A percentile compares a stretch with the other conserved stretches of the same genome.
These are phyloP conservation scores for Dinothrombium tinctorium DNA, from an alignment of 1,140 invertebrate genomes.

Conservation along the genomic window DNA sequence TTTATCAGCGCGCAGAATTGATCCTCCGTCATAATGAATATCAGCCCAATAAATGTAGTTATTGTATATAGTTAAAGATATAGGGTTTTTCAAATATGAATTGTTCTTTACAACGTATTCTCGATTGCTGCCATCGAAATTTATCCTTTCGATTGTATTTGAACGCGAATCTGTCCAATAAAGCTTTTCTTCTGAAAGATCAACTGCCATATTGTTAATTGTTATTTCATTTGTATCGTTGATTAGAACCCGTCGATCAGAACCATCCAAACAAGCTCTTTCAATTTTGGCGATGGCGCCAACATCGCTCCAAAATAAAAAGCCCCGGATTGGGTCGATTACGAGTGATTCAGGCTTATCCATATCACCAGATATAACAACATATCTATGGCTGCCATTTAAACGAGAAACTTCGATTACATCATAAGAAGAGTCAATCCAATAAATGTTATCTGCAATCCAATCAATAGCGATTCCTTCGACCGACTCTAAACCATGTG, in stretches of 20 bases:
- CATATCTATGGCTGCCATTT: constrained; percentile 27
- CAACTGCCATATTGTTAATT: constrained; percentile 23
- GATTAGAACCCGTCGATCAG: constrained; percentile 21
- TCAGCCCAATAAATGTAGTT: constrained; percentile 32
- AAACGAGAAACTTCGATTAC: constrained; percentile 30
- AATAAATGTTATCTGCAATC: constrained; percentile 30
- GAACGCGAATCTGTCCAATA: constrained; percentile 24
- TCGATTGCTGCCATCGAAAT: constrained; percentile 35
- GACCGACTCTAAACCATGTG: constrained; percentile 29
- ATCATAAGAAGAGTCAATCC: constrained; percentile 32
- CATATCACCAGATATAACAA: constrained; percentile 23
- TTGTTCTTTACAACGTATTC: constrained; percentile 43
- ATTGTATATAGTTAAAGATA: constrained; percentile 24
- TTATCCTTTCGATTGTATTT: constrained; percentile 28
- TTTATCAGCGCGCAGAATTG: constrained; percentile 33
- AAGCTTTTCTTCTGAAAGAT: constrained; percentile 20
- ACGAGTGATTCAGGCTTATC: constrained; percentile 30
- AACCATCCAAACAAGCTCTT: constrained; percentile 25
- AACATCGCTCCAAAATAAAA: constrained; percentile 27
- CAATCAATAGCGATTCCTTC: constrained; percentile 31
- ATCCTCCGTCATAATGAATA: constrained; percentile 31
- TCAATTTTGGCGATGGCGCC: constrained; percentile 24
- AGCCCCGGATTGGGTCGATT: constrained; percentile 34
- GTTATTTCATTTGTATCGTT: constrained; percentile 22
- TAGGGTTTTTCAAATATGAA: constrained; percentile 18